These are phyloP conservation scores for Crocidura indochinensis DNA, from an alignment of 2,797 vertebrate species.

Conservation along the genomic window DNA sequence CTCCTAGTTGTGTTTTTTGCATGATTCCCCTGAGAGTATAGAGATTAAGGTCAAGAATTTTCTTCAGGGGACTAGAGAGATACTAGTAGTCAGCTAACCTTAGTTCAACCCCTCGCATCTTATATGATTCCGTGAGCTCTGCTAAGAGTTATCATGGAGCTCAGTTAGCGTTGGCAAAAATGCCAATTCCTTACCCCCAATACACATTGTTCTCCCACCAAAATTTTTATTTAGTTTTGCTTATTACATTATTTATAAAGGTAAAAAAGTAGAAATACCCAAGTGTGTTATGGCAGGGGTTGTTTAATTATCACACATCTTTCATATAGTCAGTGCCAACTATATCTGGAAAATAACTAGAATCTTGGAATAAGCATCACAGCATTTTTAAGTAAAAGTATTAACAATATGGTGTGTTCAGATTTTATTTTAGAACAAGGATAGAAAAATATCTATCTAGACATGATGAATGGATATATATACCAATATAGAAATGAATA, in stretches of 20 bases:
- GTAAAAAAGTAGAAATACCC: slow-evolving; percentile 5
- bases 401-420: slow-evolving; percentile 15
- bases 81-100: too few species aligned
- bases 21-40: too few species aligned
- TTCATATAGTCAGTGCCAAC: slow-evolving; percentile 18
- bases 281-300: not conserved
- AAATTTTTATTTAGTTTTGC: slow-evolving; percentile 8
- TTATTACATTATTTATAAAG: slow-evolving; percentile 51
- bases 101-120: too few species aligned
- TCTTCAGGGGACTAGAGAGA: too few species aligned
- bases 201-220: too few species aligned
- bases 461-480: slow-evolving; percentile 3
- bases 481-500: slow-evolving; percentile 43
- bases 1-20: too few species aligned
- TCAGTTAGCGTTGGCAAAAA: too few species aligned
- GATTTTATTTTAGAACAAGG: slow-evolving; percentile 51
- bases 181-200: too few species aligned
- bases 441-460: slow-evolving; percentile 28
- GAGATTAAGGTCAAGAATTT: too few species aligned
- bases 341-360: slow-evolving; percentile 52
- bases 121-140: too few species aligned
- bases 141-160: too few species aligned
- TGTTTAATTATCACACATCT: slow-evolving; percentile 15
- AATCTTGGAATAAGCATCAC: slow-evolving; percentile 29
- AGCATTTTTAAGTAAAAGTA: slow-evolving; percentile 57